These are phyloP conservation scores for Channa argus DNA, from an alignment of 2,113 vertebrate species.

Conservation along the genomic window DNA sequence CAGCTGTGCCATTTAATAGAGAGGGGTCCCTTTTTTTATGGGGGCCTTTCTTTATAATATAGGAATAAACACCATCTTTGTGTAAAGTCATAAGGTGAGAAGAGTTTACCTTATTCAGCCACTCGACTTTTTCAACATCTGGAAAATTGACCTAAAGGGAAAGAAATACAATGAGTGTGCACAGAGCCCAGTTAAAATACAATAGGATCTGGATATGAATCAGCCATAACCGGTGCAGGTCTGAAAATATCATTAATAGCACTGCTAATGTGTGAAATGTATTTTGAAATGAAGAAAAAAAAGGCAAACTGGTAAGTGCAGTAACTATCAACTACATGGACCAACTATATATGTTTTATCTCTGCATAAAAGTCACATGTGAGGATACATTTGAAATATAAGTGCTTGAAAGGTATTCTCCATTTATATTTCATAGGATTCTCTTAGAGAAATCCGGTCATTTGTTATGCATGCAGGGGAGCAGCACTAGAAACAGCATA, in stretches of 20 bases:
- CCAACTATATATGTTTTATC: background rate
- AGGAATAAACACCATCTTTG: background rate
- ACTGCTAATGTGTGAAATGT: background rate
- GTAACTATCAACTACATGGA: background rate
- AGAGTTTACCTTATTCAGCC: slow-evolving; percentile 92
- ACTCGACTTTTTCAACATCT: slow-evolving; percentile 93
- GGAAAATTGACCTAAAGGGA: slow-evolving; percentile 89
- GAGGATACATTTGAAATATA: background rate
- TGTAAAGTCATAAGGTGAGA: background rate
- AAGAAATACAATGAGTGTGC: slow-evolving; percentile 19
- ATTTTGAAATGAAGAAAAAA: background rate
- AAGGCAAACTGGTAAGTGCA: background rate
- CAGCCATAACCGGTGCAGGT: background rate
- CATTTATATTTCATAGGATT: slow-evolving; percentile 5
- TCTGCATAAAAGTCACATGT: background rate
- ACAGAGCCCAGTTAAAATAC: slow-evolving; percentile 16
- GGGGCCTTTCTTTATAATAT: slow-evolving; percentile 1
- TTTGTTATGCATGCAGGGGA: slow-evolving; percentile 6
- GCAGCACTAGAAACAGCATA: background rate
- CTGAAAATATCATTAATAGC: slow-evolving; percentile 24
- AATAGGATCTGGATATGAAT: slow-evolving; percentile 31
- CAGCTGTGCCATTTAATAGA: slow-evolving; percentile 48
- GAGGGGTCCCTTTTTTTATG: background rate
- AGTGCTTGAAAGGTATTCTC: background rate
- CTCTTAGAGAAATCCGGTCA: background rate